Percentiles rank a stretch among this genome's conserved stretches.
Conservation (phyloP, 2,113 vertebrate genomes). For the Lepus europaeus region DNA sequence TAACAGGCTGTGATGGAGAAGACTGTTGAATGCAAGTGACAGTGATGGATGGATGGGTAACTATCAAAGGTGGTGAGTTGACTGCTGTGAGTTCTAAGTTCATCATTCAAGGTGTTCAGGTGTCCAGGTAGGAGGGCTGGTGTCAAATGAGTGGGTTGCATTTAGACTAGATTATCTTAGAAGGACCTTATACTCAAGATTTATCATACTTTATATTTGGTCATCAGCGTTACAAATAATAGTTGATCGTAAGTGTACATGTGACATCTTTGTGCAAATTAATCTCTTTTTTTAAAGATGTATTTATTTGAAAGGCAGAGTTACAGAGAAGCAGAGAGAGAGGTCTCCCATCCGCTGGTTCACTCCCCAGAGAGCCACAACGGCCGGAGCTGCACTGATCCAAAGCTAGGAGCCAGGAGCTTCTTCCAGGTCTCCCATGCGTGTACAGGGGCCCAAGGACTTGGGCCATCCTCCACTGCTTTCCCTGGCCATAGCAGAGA, state of each 20-base stretch:
- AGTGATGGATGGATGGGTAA: neutral
- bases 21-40: neutral
- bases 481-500: no score
- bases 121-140: neutral
- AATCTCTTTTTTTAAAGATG: no score
- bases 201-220: neutral
- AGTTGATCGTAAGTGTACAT: neutral
- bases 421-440: neutral
- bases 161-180: neutral
- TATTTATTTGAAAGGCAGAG: no score
- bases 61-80: neutral
- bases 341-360: no score
- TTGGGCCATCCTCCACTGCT: no score
- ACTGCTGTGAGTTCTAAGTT: neutral
- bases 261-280: neutral
- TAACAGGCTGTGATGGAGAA: neutral
- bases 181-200: neutral
- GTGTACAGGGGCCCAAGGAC: no score
- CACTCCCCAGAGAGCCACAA: no score
- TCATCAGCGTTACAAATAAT: slow-evolving; percentile 10
- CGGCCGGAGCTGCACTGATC: no score
- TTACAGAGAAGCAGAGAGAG: no score
- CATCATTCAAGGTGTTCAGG: neutral
- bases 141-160: neutral
- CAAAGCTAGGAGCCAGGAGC: no score